A percentile compares a stretch with the other conserved stretches of the same genome.
Conservation (phyloP, 2,888 invertebrate genomes). For the Leucophenga montana region DNA sequence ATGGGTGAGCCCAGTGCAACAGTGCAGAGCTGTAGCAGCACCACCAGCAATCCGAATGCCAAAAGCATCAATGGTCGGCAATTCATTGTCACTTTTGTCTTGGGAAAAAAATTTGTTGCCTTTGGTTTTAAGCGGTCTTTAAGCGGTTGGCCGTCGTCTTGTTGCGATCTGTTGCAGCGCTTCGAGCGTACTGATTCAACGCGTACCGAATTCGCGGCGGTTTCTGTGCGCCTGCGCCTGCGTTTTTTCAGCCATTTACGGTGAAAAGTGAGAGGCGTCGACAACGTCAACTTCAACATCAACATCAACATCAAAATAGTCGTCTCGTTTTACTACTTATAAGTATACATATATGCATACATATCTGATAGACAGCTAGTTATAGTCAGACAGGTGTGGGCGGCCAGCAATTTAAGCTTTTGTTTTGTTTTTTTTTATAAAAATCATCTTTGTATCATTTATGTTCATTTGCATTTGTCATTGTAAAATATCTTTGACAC, state of each 20-base stretch:
- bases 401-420: too few species aligned
- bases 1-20: constrained; percentile 67
- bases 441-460: too few species aligned
- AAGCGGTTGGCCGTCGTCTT: too few species aligned
- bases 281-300: neutral
- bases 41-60: constrained; percentile 37
- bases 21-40: constrained; percentile 43
- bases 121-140: neutral
- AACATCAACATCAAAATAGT: neutral
- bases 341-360: too few species aligned
- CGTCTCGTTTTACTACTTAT: too few species aligned
- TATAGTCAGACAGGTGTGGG: too few species aligned
- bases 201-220: neutral
- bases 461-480: too few species aligned
- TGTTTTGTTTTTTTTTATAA: too few species aligned
- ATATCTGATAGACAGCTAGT: too few species aligned
- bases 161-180: constrained; percentile 32
- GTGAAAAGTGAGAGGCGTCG: constrained; percentile 17
- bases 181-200: constrained; percentile 38
- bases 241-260: constrained; percentile 3
- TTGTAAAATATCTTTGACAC: too few species aligned
- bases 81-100: constrained; percentile 37
- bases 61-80: constrained; percentile 35
- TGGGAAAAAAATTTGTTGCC: too few species aligned
- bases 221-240: neutral